These are phyloP conservation scores for Drosophila seguyi DNA, from an alignment of 1,140 invertebrate species.

Conservation along the genomic window DNA sequence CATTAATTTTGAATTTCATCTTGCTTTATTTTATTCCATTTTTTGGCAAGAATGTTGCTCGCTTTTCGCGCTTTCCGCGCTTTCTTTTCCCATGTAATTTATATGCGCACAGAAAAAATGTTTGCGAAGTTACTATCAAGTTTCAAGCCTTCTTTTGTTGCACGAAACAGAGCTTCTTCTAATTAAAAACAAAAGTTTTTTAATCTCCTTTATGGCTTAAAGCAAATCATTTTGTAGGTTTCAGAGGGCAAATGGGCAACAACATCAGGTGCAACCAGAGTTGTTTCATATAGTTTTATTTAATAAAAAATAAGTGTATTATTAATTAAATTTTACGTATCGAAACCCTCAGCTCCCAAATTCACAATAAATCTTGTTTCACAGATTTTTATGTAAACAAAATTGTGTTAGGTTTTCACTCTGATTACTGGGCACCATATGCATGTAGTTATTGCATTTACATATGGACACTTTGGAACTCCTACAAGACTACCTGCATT, in stretches of 20 bases:
- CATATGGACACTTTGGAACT: not conserved
- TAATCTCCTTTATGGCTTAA: slow-evolving; percentile 81
- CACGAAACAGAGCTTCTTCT: slow-evolving; percentile 67
- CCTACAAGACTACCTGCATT: slow-evolving; percentile 4
- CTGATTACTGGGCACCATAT: not conserved
- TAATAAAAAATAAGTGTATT: not conserved
- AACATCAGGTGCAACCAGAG: not conserved
- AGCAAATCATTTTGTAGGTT: slow-evolving; percentile 73
- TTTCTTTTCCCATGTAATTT: slow-evolving; percentile 62
- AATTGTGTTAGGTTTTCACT: too few relatives aligned
- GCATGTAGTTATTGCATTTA: not conserved
- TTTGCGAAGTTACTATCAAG: slow-evolving; percentile 64
- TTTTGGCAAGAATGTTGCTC: slow-evolving; percentile 41
- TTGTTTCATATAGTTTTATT: not conserved
- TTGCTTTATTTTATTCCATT: slow-evolving; percentile 61
- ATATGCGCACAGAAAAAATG: slow-evolving; percentile 68
- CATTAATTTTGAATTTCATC: slow-evolving; percentile 69
- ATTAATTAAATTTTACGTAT: not conserved
- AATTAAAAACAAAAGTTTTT: slow-evolving; percentile 84
- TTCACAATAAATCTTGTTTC: not conserved
- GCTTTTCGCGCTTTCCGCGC: slow-evolving; percentile 24
- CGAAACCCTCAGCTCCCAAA: not conserved
- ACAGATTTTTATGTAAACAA: not conserved
- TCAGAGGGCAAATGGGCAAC: slow-evolving; percentile 8
- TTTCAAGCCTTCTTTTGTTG: slow-evolving; percentile 65